Conservation (phyloP, 2,113 vertebrate genomes). For the Dipodomys spectabilis region DNA sequence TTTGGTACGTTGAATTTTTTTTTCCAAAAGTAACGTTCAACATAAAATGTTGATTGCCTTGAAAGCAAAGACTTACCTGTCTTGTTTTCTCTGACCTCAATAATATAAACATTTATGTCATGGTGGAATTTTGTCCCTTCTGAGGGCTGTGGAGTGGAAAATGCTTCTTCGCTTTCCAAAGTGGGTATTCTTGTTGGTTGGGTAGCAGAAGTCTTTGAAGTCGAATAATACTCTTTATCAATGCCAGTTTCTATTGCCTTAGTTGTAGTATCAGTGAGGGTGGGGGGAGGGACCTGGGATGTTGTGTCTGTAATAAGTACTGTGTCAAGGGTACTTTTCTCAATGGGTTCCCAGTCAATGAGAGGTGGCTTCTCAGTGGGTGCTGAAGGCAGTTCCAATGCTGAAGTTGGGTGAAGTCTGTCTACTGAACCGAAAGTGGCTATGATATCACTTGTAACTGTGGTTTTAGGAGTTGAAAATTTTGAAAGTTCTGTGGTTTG, state of each 20-base stretch:
- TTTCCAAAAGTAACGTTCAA: constrained; percentile 73
- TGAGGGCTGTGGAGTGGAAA: constrained; percentile 81
- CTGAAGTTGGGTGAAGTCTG: constrained; percentile 68
- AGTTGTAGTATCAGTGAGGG: constrained; percentile 77
- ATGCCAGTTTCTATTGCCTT: constrained; percentile 83
- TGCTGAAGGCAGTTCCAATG: constrained; percentile 39
- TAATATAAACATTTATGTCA: constrained; percentile 89
- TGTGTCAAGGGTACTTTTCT: constrained; percentile 84
- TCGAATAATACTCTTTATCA: constrained; percentile 88
- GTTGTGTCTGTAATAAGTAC: constrained; percentile 86
- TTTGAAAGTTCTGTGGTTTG: constrained; percentile 63
- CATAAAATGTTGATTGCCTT: constrained; percentile 77
- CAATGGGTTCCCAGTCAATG: constrained; percentile 81
- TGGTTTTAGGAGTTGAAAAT: constrained; percentile 71
- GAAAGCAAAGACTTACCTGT: constrained; percentile 92
- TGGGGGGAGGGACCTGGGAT: constrained; percentile 78
- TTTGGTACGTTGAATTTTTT: constrained; percentile 74
- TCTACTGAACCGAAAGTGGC: constrained; percentile 36
- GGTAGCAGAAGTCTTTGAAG: constrained; percentile 77
- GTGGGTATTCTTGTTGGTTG: constrained; percentile 78
- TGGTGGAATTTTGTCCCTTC: constrained; percentile 74
- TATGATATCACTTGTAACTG: constrained; percentile 12
- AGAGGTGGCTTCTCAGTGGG: constrained; percentile 77
- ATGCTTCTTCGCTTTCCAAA: constrained; percentile 81
- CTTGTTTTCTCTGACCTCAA: constrained; percentile 89